Base-by-base conservation (phyloP, 2,797 vertebrate species). In the Etheostoma nigrum region DNA sequence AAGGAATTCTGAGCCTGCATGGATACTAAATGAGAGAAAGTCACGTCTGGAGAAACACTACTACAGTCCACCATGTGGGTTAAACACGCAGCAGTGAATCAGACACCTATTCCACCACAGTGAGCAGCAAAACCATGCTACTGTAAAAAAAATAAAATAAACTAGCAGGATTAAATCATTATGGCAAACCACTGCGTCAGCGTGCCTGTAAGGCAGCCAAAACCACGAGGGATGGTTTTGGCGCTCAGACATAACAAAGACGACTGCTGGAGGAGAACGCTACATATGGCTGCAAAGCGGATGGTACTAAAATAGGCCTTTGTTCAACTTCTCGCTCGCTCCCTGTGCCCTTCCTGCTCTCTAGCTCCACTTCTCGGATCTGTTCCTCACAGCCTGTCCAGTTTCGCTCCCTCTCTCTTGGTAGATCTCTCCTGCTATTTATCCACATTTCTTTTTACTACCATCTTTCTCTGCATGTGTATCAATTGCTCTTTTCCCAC, bases 231-330 rank as follows among this genome's bases (percentile, higher is more conserved):
- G 61, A 66, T 52, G 54, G 15, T 36, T 62, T 71, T 55, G 49
- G 53, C 54, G 30, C 52, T 45, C 58, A 82, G 84, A 90, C 84
- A 75, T 23, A 86, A 86, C 72, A 87, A 67, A 82, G 73, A 44
- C 27, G 5, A 30, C 77, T 6, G 45, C 65, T 48, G 48, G 42
- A 79, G 62, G 49, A 73, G 23, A 78, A 40, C 27, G 73, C 71
- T 48, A n/a, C 72, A 52, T 52, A 55, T 25, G 68, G 71, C 65
- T 65, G 70, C 70, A 55, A 36, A 72, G 72, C 62, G 51, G 83
- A 81, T 25, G 23, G 40, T 14, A 57, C 61, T 80, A 33, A 88
- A 91, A 89, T 80, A 85, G 75, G 62, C 75, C 66, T 89, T 90
- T 85, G 87, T 92, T 80, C 53, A 9, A 42, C 33, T 77, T 67